Evolutionary conservation across 2,888 invertebrate species (phyloP).

Genomic region (Antitype chi): DNA sequence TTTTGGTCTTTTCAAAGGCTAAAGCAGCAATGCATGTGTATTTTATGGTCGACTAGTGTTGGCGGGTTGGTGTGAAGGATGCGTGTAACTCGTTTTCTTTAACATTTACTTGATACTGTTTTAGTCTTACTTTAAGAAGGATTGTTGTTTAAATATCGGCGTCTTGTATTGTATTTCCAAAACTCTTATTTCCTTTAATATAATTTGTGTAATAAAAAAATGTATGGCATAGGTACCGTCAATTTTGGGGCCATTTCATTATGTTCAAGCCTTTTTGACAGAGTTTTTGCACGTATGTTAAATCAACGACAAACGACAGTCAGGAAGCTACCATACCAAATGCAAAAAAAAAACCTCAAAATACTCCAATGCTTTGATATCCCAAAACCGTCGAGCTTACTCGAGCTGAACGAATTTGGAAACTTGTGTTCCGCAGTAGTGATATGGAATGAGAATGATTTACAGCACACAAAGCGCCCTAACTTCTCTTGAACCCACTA

Average conservation of each 20-base stretch:
- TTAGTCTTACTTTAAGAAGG: not conserved
- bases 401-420: not conserved
- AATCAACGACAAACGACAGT: too few species aligned
- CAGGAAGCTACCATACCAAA: not conserved
- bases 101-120: not conserved
- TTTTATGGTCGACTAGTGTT: not conserved
- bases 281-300: too few species aligned
- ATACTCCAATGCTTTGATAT: not conserved
- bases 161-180: too few species aligned
- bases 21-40: conserved; percentile 4
- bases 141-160: not conserved
- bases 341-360: not conserved
- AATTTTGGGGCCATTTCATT: not conserved
- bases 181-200: not conserved
- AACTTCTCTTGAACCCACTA: conserved; percentile 30
- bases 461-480: conserved; percentile 25
- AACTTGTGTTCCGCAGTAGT: conserved; percentile 11
- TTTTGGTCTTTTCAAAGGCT: not conserved
- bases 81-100: conserved; percentile 18
- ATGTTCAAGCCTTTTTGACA: too few species aligned
- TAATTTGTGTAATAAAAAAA: not conserved
- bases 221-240: not conserved
- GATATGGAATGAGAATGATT: conserved; percentile 32
- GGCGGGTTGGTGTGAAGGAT: conserved; percentile 14
- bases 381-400: not conserved